These are phyloP conservation scores for Hirtodrosophila histrioides DNA, from an alignment of 2,888 invertebrate genomes.

Conservation along the genomic window DNA sequence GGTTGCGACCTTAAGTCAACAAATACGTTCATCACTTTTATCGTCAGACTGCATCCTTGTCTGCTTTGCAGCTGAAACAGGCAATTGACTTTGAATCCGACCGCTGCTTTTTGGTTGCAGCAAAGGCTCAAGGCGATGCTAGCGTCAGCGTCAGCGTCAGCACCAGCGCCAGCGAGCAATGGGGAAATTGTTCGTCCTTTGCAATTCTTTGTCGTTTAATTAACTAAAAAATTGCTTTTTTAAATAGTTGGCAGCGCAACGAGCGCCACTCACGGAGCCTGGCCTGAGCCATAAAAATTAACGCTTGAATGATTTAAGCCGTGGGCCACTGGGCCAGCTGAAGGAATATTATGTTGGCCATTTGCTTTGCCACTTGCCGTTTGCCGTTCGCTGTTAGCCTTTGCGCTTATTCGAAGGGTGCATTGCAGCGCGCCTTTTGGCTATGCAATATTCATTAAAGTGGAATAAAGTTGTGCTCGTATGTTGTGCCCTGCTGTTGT, in stretches of 20 bases:
- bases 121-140: slow-evolving; percentile 30
- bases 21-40: too few relatives aligned
- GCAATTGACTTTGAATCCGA: slow-evolving; percentile 34
- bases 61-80: slow-evolving; percentile 30
- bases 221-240: slow-evolving; percentile 78
- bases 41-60: not conserved
- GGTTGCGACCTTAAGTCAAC: too few relatives aligned
- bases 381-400: slow-evolving; percentile 15
- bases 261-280: slow-evolving; percentile 8
- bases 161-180: slow-evolving; percentile 25
- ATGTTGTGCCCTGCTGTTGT: not conserved
- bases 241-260: slow-evolving; percentile 54
- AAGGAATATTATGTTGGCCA: slow-evolving; percentile 52
- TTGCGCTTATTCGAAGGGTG: not conserved
- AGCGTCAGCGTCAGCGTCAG: slow-evolving; percentile 23
- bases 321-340: slow-evolving; percentile 54
- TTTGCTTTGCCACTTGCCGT: slow-evolving; percentile 33
- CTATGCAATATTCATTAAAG: slow-evolving; percentile 71
- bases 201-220: slow-evolving; percentile 78
- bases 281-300: slow-evolving; percentile 48
- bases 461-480: slow-evolving; percentile 44
- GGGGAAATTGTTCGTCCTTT: slow-evolving; percentile 49
- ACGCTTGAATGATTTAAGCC: slow-evolving; percentile 67
- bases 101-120: slow-evolving; percentile 14
- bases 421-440: slow-evolving; percentile 31